Evolutionary conservation across 2,797 vertebrate genomes (phyloP), one percentile per base, ranked within the genome.

Genomic region (Pseudochromis fuscus): DNA sequence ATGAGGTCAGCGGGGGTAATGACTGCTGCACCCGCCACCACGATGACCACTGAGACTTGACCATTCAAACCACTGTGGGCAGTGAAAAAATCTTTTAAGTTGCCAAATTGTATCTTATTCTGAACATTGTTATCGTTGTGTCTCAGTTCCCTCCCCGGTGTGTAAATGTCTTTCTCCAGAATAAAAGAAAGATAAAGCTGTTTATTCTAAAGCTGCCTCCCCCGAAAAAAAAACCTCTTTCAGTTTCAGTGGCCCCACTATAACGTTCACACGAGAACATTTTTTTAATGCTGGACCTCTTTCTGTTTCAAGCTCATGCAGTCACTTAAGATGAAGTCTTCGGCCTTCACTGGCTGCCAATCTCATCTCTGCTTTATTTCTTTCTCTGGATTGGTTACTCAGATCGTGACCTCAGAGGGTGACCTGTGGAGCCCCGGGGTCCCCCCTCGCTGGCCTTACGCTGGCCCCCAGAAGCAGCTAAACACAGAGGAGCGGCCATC

Each of bases 361-460:
- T 92, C 93, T 95, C 87, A 91, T 94, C 94, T 94, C 94, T 89
- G 88, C 93, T 95, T 95, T 95, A 92, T 94, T 95, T 94, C 93
- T 95, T 94, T 94, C 91, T 88, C 93, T 93, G 91, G 94, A 95
- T 95, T 95, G 94, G 94, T 93, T 95, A 91, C 94, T 94, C 93
- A 92, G 93, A 92, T 93, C 82, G 87, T 95, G 95, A 96, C 95
- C 95, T 85, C 90, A 84, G 77, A 68, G 88, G 88, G 87, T 95
- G 94, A 94, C 95, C 95, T 92, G 91, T 94, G 94, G 94, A 94
- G 96, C 92, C 95, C 94, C 81, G 67, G 92, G 94, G 93, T 94
- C 93, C 94, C 93, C 85, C 90, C 94, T 92, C 38, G 27, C 80
- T 81, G 85, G 87, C 88, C 89, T 92, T 92, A 89, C 88, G 68